Evolutionary conservation across 2,888 invertebrate genomes (phyloP).

Genomic region (Apeira syringaria): DNA sequence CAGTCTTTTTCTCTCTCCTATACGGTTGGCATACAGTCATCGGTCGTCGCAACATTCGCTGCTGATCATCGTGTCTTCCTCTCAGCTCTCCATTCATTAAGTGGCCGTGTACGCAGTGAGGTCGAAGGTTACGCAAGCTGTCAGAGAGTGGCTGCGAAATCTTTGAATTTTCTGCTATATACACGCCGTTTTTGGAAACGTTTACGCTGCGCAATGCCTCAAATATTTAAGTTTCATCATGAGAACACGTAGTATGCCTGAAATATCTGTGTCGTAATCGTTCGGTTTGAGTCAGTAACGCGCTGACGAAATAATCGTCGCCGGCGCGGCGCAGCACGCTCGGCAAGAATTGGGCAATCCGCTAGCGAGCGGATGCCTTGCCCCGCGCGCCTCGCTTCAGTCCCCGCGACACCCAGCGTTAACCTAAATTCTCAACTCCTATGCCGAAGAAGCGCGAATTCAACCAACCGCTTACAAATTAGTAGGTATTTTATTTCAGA

Average conservation of each 20-base stretch:
- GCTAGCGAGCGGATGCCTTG: conserved; percentile 60
- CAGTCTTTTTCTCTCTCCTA: conserved; percentile 93
- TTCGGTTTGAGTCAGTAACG: conserved; percentile 60
- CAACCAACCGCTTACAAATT: conserved; percentile 51
- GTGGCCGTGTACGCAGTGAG: conserved; percentile 73
- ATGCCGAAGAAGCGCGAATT: conserved; percentile 53
- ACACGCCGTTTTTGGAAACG: conserved; percentile 40
- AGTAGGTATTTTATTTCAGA: conserved; percentile 58
- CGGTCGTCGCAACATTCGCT: conserved; percentile 32
- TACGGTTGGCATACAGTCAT: conserved; percentile 80
- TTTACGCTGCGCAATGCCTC: conserved; percentile 9
- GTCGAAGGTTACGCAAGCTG: conserved; percentile 80
- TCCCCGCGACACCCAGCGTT: conserved; percentile 30
- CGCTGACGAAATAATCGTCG: conserved; percentile 68
- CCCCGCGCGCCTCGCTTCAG: conserved; percentile 37
- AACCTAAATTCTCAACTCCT: conserved; percentile 60
- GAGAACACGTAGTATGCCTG: conserved; percentile 35
- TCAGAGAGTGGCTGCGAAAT: conserved; percentile 72
- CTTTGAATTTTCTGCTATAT: conserved; percentile 76
- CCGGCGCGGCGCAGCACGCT: conserved; percentile 45
- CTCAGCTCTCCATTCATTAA: conserved; percentile 3
- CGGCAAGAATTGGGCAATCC: conserved; percentile 75
- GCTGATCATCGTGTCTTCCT: conserved; percentile 20
- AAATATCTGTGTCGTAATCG: conserved; percentile 61
- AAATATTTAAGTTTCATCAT: conserved; percentile 27